These are phyloP conservation scores for Vicugna pacos DNA, from an alignment of 2,113 vertebrate genomes.

Conservation along the genomic window DNA sequence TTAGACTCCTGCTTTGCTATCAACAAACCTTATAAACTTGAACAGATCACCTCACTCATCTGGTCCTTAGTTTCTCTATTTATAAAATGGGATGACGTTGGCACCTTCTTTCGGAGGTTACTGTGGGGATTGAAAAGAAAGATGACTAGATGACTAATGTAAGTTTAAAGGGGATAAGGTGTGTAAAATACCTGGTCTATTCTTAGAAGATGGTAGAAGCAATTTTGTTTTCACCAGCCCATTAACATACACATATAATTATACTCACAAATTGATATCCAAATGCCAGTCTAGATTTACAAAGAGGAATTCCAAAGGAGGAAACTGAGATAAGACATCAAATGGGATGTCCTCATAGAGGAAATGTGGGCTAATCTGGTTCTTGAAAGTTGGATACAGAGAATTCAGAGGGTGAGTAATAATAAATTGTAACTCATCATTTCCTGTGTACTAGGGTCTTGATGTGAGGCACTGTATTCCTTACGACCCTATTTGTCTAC, in stretches of 20 bases:
- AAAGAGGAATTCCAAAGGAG: background rate
- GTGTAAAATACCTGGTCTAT: background rate
- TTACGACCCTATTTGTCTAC: background rate
- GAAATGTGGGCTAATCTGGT: background rate
- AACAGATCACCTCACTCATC: background rate
- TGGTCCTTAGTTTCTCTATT: background rate
- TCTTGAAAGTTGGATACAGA: slow-evolving; percentile 18
- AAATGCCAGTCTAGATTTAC: background rate
- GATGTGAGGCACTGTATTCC: background rate
- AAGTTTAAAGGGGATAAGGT: background rate
- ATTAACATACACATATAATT: background rate
- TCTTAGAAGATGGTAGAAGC: background rate
- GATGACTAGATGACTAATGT: background rate
- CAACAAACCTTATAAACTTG: background rate
- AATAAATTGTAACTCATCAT: background rate
- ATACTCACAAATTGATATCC: background rate
- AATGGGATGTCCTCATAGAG: background rate
- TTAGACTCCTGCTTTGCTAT: background rate
- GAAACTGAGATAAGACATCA: background rate
- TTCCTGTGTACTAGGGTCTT: background rate
- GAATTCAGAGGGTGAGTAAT: background rate
- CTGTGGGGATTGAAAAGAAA: background rate
- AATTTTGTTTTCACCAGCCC: background rate
- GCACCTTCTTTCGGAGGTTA: background rate
- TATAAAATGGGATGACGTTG: background rate